These are phyloP conservation scores for Mimachlamys varia DNA, from an alignment of 2,888 invertebrate species.

Conservation along the genomic window DNA sequence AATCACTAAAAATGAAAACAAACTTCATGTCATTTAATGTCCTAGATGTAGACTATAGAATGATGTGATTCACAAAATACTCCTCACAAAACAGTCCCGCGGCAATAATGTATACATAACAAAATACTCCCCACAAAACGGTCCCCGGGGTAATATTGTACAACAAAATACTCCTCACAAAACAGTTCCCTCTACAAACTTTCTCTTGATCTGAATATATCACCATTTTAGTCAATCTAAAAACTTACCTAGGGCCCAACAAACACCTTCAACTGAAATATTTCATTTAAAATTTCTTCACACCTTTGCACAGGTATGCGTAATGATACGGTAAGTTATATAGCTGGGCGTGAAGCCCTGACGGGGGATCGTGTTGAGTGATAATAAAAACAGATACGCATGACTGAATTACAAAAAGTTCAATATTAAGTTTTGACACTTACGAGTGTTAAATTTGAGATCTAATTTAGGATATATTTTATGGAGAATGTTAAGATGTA, in stretches of 20 bases:
- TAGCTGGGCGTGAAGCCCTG: background rate
- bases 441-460: background rate
- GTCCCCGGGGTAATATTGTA: no score
- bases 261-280: background rate
- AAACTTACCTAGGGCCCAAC: background rate
- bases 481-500: background rate
- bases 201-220: no score
- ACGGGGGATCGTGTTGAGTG: background rate
- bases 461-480: background rate
- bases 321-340: background rate
- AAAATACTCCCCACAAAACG: no score
- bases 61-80: no score
- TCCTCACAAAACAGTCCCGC: no score
- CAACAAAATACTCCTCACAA: no score
- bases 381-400: background rate
- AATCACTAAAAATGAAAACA: no score
- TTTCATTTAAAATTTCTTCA: constrained; percentile 5
- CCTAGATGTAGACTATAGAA: no score
- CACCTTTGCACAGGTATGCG: background rate
- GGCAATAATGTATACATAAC: no score
- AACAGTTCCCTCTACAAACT: no score
- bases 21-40: no score
- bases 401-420: background rate
- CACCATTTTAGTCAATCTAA: background rate
- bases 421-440: constrained; percentile 15